Evolutionary conservation across 2,888 invertebrate species (phyloP), one percentile per base, ranked within the genome.

Genomic region (Aproaerema taeniolella): DNA sequence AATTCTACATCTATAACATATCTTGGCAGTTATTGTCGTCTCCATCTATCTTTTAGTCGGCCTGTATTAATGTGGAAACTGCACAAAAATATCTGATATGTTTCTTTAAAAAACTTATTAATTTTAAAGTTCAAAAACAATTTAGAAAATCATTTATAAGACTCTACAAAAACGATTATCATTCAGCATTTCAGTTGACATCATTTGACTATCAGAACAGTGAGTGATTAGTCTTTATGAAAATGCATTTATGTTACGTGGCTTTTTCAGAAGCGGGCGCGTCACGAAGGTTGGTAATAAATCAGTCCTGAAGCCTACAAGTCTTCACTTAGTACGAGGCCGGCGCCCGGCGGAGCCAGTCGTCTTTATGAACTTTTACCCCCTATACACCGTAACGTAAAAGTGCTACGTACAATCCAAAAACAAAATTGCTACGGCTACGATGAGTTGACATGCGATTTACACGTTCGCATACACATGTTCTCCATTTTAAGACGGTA

Each of bases 211-310:
- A n/a, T n/a, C n/a, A n/a, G n/a, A n/a, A n/a, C n/a, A n/a, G n/a
- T n/a, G n/a, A n/a, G n/a, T 13, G 20, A 8, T 20, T 20, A 20
- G 20, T 20, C 5, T 20, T 20, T 8, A 38, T 20, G 24, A 17
- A 34, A 42, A 42, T 42, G 42, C 42, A 42, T 42, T 42, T 25
- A 31, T 10, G 65, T 75, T 66, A 61, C 64, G 65, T 61, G 45
- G 52, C 50, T 66, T 70, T 73, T 71, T 67, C 55, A 60, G 61
- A 62, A 57, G 54, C 53, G 47, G 53, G 53, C 61, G 72, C 70
- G 77, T 71, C 77, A 81, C 74, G 79, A 68, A 72, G 49, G 58
- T 57, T 47, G 55, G 55, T 56, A 66, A 77, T 76, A 80, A 82
- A 81, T 82, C 75, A 77, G 59, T 15, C 8, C 11, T 36, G 28